These are phyloP conservation scores for Trichogramma dendrolimi DNA, from an alignment of 2,888 invertebrate species.

Conservation along the genomic window DNA sequence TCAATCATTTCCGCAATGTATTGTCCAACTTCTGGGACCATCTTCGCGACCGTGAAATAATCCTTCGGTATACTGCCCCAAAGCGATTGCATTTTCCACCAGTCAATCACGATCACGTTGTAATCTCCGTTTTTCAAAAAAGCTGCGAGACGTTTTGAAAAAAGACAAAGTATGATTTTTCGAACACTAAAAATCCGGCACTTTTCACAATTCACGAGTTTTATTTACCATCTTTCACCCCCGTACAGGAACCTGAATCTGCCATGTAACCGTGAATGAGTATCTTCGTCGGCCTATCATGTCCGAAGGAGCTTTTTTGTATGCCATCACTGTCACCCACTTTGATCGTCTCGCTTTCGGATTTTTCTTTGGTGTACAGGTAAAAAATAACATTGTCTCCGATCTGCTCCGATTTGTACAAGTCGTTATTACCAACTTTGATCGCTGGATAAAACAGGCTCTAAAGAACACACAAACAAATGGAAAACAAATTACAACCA, in stretches of 20 bases:
- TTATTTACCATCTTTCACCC: slow-evolving; percentile 39
- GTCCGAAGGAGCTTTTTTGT: slow-evolving; percentile 34
- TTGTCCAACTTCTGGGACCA: slow-evolving; percentile 31
- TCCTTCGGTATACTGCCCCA: slow-evolving; percentile 24
- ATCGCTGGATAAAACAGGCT: background rate
- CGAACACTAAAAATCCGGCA: background rate
- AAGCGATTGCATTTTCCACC: slow-evolving; percentile 34
- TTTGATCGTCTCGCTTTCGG: slow-evolving; percentile 25
- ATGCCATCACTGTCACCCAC: slow-evolving; percentile 31
- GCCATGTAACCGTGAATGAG: slow-evolving; percentile 43
- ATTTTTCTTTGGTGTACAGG: slow-evolving; percentile 34
- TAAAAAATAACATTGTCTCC: slow-evolving; percentile 34
- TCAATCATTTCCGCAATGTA: slow-evolving; percentile 36
- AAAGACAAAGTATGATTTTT: background rate
- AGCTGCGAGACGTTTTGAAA: slow-evolving; percentile 28
- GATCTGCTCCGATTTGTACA: no score
- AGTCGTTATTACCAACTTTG: background rate
- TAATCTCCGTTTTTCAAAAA: slow-evolving; percentile 35
- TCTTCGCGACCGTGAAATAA: slow-evolving; percentile 25
- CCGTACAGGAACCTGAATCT: slow-evolving; percentile 30
- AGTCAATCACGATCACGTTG: slow-evolving; percentile 42
- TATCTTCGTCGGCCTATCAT: slow-evolving; percentile 37
- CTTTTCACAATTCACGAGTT: background rate
- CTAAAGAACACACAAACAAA: background rate
- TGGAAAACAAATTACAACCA: background rate